phyloP scores from a whole-genome alignment of 2,113 vertebrate genomes.

The Solea solea region DNA sequence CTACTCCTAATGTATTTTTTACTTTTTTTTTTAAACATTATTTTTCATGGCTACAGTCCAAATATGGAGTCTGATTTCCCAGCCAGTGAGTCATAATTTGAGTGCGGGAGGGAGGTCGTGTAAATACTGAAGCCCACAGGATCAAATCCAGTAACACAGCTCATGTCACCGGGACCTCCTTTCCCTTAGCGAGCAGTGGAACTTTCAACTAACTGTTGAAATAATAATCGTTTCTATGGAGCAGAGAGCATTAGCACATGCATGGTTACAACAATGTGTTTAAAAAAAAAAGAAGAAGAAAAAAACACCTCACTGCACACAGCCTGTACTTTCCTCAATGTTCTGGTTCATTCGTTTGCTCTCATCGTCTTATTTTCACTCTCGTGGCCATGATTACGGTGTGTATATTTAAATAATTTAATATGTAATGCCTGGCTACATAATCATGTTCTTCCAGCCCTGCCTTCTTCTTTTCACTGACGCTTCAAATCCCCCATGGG shows the following conservation, averaged over 20 bases:
- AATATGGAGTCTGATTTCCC: constrained; percentile 4
- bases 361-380: constrained; percentile 44
- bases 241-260: constrained; percentile 15
- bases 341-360: constrained; percentile 33
- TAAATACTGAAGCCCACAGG: neutral
- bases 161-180: neutral
- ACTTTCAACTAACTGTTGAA: constrained; percentile 16
- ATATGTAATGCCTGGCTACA: constrained; percentile 60
- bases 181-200: neutral
- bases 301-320: constrained; percentile 6
- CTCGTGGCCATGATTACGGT: constrained; percentile 43
- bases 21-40: constrained; percentile 9
- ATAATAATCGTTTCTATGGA: constrained; percentile 2
- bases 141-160: neutral
- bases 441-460: constrained; percentile 52
- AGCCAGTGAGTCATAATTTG: constrained; percentile 11
- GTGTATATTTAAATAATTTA: constrained; percentile 68
- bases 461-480: constrained; percentile 48
- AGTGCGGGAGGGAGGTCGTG: constrained; percentile 3
- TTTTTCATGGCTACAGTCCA: neutral
- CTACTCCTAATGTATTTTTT: constrained; percentile 8
- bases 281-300: neutral
- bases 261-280: constrained; percentile 11
- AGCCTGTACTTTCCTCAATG: neutral
- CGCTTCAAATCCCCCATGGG: constrained; percentile 36